Conservation (phyloP, 2,888 invertebrate genomes). For the Orgyia antiqua region DNA sequence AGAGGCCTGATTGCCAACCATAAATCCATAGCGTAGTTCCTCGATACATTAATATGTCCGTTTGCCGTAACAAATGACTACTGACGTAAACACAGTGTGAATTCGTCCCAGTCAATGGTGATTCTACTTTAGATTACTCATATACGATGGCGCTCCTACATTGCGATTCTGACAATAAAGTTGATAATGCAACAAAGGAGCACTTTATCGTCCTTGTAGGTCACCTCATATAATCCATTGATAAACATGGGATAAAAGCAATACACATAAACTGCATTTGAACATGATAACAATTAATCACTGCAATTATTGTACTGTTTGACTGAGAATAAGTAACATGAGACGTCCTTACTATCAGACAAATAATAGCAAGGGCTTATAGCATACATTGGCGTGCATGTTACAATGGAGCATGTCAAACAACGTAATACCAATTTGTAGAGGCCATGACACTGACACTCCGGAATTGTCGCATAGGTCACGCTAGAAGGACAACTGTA, state of each 20-base stretch:
- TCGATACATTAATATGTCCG: constrained; percentile 43
- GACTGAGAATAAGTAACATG: too few species aligned
- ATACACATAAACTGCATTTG: constrained; percentile 10
- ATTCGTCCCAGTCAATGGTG: constrained; percentile 25
- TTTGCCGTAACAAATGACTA: constrained; percentile 45
- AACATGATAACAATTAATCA: constrained; percentile 6
- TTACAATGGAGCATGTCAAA: constrained; percentile 4
- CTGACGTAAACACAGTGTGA: constrained; percentile 18
- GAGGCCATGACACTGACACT: constrained; percentile 35
- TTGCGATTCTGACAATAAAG: constrained; percentile 21
- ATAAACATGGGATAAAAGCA: constrained; percentile 11
- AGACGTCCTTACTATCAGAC: constrained; percentile 2
- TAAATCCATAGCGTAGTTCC: constrained; percentile 55
- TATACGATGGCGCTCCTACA: constrained; percentile 35
- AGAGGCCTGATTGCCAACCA: constrained; percentile 40
- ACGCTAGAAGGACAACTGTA: constrained; percentile 36
- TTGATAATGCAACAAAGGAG: constrained; percentile 24
- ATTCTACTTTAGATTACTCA: constrained; percentile 34
- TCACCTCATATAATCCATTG: constrained; percentile 17
- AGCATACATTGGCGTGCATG: constrained; percentile 5
- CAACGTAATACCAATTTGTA: too few species aligned
- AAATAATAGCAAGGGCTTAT: too few species aligned
- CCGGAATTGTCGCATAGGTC: constrained; percentile 29
- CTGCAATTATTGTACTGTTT: too few species aligned
- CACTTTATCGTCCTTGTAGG: constrained; percentile 26